Percentiles rank a stretch among this genome's conserved stretches.
Conservation (phyloP, 92 coral and sea anemone species). For the Epizoanthus rinbou region DNA sequence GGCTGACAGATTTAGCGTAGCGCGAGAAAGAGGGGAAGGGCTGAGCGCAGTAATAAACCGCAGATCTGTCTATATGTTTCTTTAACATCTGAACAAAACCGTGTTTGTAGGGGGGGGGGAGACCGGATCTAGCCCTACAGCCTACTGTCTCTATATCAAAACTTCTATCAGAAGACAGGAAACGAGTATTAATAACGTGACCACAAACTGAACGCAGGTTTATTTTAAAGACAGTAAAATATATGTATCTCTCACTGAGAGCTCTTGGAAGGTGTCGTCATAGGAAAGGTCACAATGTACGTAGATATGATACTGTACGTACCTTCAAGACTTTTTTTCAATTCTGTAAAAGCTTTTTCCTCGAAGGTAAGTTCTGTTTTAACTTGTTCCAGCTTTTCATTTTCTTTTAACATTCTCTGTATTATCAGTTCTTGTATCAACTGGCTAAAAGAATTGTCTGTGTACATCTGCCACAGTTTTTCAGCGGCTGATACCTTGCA, state of each 20-base stretch:
- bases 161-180: too few relatives aligned
- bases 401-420: not conserved
- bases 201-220: not conserved
- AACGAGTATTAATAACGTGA: not conserved
- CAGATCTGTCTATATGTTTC: too few relatives aligned
- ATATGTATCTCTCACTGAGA: too few relatives aligned
- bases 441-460: constrained; percentile 4
- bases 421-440: constrained; percentile 34
- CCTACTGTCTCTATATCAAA: too few relatives aligned
- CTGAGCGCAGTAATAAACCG: too few relatives aligned
- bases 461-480: constrained; percentile 13
- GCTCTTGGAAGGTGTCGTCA: not conserved
- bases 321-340: constrained; percentile 19
- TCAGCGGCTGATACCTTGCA: constrained; percentile 35
- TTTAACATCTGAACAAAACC: too few relatives aligned
- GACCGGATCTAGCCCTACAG: too few relatives aligned
- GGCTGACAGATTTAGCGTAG: not conserved
- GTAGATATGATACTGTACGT: not conserved
- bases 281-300: too few relatives aligned
- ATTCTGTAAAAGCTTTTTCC: not conserved
- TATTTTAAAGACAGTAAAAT: not conserved
- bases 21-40: not conserved
- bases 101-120: too few relatives aligned
- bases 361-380: not conserved
- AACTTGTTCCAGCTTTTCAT: not conserved